Evolutionary conservation across 1,140 invertebrate species (phyloP), one percentile per base, ranked within the genome.

Genomic region (Drosophila navojoa): DNA sequence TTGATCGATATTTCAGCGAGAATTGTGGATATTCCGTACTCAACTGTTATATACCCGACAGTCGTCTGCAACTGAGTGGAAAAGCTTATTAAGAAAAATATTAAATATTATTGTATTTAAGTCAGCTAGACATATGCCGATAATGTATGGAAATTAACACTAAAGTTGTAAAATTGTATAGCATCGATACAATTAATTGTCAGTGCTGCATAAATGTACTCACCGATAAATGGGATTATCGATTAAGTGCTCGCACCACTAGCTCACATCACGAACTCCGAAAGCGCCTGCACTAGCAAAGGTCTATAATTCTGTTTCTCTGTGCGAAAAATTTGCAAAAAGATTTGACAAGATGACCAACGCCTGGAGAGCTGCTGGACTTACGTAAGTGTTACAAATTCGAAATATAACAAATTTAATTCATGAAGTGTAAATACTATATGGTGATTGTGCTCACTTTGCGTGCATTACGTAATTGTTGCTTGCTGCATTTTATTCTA

Each of bases 311-410:
- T 58, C 35, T 42, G 59, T 64, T 64, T 63, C 66, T 52, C 50
- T 16, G 53, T 63, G 32, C 53, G 60, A 64, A 58, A 59, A 71
- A 71, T 32, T 64, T 64, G 35, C 52, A 9, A 71, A 71, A 55
- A 73, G 67, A 57, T 29, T 35, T 69, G 71, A 58, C 77, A 93
- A 92, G 93, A 95, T 95, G 94, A 92, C 93, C 79, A 85, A 87
- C 59, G 81, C 81, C 67, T 95, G 94, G 94, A 94, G 94, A 92
- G 93, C 93, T 87, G 94, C 94, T 73, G 94, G 94, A 90, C 90
- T 95, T 73, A 95, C 94, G 94, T 95, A 93, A 93, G 93, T 91
- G 11, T 69, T 72, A 55, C 29, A 45, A 25, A 45, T 29, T 22
- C 4, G 42, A 25, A 25, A 32, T 4, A 25, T 25, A 6, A 15